Evolutionary conservation across 2,888 invertebrate species (phyloP).

Genomic region (Serrognathus titanus): DNA sequence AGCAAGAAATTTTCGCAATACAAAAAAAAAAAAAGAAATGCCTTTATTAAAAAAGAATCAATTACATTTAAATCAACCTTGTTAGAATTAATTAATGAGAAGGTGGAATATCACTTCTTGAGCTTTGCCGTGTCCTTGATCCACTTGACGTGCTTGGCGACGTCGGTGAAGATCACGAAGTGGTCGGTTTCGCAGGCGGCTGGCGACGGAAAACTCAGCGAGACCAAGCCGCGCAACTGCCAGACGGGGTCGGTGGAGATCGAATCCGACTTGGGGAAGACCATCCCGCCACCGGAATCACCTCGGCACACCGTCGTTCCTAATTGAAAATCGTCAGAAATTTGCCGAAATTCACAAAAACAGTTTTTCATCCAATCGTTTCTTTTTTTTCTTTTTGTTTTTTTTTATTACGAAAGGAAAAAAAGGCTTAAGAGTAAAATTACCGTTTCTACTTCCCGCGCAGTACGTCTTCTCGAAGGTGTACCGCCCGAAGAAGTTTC

Average conservation of each 20-base stretch:
- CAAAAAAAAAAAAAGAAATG: no score
- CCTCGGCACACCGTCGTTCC: conserved; percentile 48
- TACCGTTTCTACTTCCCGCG: conserved; percentile 48
- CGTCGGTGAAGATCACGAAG: conserved; percentile 43
- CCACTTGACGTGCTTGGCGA: conserved; percentile 36
- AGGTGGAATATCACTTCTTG: no score
- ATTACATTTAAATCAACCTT: no score
- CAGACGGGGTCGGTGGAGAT: conserved; percentile 31
- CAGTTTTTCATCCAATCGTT: no score
- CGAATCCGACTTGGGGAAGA: conserved; percentile 45
- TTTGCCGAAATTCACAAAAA: not conserved
- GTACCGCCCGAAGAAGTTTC: conserved; percentile 33
- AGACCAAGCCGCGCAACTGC: conserved; percentile 52
- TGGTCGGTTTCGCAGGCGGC: conserved; percentile 37
- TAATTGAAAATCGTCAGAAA: conserved; percentile 19
- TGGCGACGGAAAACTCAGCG: conserved; percentile 39
- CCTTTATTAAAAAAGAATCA: no score
- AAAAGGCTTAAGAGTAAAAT: not conserved
- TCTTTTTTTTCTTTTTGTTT: no score
- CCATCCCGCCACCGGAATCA: conserved; percentile 52
- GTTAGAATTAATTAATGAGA: no score
- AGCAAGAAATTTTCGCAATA: no score
- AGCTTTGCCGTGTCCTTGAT: conserved; percentile 35
- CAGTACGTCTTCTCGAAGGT: conserved; percentile 58
- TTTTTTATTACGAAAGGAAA: no score